Evolutionary conservation across 2,113 vertebrate species (phyloP).

Genomic region (Galemys pyrenaicus): DNA sequence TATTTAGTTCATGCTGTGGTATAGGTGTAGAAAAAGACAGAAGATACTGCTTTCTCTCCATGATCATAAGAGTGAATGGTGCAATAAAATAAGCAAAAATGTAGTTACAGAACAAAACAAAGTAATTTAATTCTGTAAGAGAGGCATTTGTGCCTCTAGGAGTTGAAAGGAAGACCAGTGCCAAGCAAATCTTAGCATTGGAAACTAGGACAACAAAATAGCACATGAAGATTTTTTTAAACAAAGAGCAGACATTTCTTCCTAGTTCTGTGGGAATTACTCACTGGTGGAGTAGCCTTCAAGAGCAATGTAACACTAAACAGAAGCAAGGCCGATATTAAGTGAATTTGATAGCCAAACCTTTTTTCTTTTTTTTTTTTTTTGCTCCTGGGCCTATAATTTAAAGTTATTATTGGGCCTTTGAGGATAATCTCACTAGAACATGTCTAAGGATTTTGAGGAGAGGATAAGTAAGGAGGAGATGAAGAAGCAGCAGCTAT

Average conservation of each 20-base stretch:
- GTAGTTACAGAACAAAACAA: not conserved
- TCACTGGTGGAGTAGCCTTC: not conserved
- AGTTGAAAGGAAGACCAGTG: conserved; percentile 35
- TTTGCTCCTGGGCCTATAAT: conserved; percentile 10
- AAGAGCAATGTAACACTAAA: not conserved
- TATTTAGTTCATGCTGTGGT: not conserved
- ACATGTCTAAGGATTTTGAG: not conserved
- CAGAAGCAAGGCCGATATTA: conserved; percentile 40
- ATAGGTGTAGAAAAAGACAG: not conserved
- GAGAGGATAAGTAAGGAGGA: not conserved
- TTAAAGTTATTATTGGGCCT: conserved; percentile 13
- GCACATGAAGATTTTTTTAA: conserved; percentile 36
- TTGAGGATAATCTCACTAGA: conserved; percentile 7
- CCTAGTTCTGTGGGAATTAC: not conserved
- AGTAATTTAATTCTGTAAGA: not conserved
- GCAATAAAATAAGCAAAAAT: conserved; percentile 3
- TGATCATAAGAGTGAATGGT: not conserved
- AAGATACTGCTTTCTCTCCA: not conserved
- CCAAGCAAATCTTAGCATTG: conserved; percentile 8
- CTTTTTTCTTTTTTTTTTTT: not conserved
- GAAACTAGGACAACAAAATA: conserved; percentile 9
- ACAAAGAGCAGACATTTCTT: conserved; percentile 7
- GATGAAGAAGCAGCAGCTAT: not conserved
- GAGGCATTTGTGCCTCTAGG: not conserved
- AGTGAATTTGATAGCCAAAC: conserved; percentile 16